Evolutionary conservation across 2,113 vertebrate species (phyloP), one percentile per base, ranked within the genome.

Genomic region (Heloderma charlesbogerti): DNA sequence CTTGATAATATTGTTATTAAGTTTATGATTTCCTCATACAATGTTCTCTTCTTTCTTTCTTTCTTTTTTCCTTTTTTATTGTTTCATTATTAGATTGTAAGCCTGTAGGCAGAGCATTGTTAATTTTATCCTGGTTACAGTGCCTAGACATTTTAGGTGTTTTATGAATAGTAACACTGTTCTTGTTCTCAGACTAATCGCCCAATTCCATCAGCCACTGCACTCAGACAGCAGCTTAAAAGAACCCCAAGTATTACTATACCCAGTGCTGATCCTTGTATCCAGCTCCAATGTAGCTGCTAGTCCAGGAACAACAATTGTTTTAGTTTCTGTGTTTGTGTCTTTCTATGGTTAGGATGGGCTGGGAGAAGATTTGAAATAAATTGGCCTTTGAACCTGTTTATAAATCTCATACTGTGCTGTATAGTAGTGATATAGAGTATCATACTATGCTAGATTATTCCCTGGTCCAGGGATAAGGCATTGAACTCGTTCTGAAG

Each of bases 331-430:
- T 40, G 37, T 66, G 4, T 84, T 2, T 29, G 10, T 67, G 20
- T 10, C 2, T 66, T 4, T 96, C 97, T 97, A 95, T 97, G 97
- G 96, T 97, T 95, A 94, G 91, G 95, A 97, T 92, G 67, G 88
- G 90, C 92, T 74, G 12, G n/a, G 1, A 89, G 25, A 84, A n/a
- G 71, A 27, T 89, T 94, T 97, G 92, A 95, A 95, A 89, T 96
- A 95, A 96, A 95, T 96, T 97, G 95, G 90, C 96, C 95, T 97
- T 94, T 97, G 92, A 92, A 93, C 97, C 94, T 96, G 95, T 94
- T 97, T 97, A 97, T 94, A 96, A 93, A 90, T 97, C 12, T 95
- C 18, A 20, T 94, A 91, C 91, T 90, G 60, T 63, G 93, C 84
- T 89, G 37, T 81, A 57, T 54, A 91, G 91, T 60, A 91, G 67